Evolutionary conservation across 1,140 invertebrate genomes (phyloP).

Genomic region (Tetramorium parvispinum): DNA sequence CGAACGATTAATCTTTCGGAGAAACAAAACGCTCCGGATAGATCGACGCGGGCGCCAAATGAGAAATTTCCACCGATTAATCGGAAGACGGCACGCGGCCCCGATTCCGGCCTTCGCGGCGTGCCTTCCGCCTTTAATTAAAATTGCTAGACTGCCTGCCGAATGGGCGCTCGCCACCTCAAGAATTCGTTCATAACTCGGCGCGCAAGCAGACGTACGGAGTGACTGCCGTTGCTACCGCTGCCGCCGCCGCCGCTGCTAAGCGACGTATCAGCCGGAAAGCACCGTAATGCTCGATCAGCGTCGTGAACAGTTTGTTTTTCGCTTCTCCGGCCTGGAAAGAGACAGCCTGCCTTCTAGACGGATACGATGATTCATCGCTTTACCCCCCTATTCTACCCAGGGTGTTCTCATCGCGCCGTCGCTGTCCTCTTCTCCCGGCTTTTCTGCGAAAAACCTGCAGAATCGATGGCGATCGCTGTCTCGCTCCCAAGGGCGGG

Average conservation of each 20-base stretch:
- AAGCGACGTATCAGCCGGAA: slow-evolving; percentile 23
- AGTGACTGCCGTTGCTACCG: neutral
- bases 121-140: slow-evolving; percentile 77
- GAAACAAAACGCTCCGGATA: neutral
- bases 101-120: slow-evolving; percentile 16
- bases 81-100: slow-evolving; percentile 11
- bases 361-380: slow-evolving; percentile 58
- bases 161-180: slow-evolving; percentile 66
- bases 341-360: slow-evolving; percentile 62
- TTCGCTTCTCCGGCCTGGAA: slow-evolving; percentile 39
- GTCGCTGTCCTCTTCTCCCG: neutral
- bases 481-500: slow-evolving; percentile 36
- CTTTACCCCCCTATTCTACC: slow-evolving; percentile 11
- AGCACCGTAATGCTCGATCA: slow-evolving; percentile 38
- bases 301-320: slow-evolving; percentile 31
- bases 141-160: slow-evolving; percentile 79
- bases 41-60: slow-evolving; percentile 14
- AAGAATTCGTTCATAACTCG: slow-evolving; percentile 81
- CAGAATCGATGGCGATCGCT: slow-evolving; percentile 43
- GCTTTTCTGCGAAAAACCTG: slow-evolving; percentile 44
- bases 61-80: slow-evolving; percentile 53
- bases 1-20: slow-evolving; percentile 23
- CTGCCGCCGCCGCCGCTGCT: neutral
- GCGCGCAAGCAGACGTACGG: slow-evolving; percentile 43
- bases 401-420: slow-evolving; percentile 51